Percentiles rank a stretch among this genome's conserved stretches.
Conservation (phyloP, 2,113 vertebrate species). For the Orthonyx spaldingii region DNA sequence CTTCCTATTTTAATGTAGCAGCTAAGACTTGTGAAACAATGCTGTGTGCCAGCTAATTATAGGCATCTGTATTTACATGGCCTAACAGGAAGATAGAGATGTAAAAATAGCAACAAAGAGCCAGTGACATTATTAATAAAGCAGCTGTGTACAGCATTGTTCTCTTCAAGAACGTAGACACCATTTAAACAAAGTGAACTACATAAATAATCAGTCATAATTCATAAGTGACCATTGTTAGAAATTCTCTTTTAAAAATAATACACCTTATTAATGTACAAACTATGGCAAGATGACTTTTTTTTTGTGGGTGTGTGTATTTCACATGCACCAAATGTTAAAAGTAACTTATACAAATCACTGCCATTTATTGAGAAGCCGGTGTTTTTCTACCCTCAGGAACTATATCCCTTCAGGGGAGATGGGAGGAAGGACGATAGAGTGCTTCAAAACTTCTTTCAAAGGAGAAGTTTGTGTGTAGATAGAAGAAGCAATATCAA, state of each 20-base stretch:
- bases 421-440: background rate
- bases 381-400: background rate
- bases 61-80: slow-evolving; percentile 22
- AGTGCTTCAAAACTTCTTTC: background rate
- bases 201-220: background rate
- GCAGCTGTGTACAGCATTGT: slow-evolving; percentile 42
- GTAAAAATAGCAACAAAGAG: slow-evolving; percentile 60
- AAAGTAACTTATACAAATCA: background rate
- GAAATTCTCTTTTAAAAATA: background rate
- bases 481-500: background rate
- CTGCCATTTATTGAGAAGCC: background rate
- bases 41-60: background rate
- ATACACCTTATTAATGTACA: background rate
- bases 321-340: background rate
- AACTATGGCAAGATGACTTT: background rate
- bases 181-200: slow-evolving; percentile 31
- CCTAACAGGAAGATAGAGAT: slow-evolving; percentile 34
- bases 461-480: background rate
- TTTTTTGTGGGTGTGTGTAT: background rate
- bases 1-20: slow-evolving; percentile 10
- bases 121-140: slow-evolving; percentile 9
- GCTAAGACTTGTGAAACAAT: slow-evolving; percentile 36
- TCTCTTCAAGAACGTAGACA: slow-evolving; percentile 1
- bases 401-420: background rate
- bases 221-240: slow-evolving; percentile 2